Evolutionary conservation across 2,888 invertebrate genomes (phyloP), one percentile per base, ranked within the genome.

Genomic region (Mactromeris polynyma): DNA sequence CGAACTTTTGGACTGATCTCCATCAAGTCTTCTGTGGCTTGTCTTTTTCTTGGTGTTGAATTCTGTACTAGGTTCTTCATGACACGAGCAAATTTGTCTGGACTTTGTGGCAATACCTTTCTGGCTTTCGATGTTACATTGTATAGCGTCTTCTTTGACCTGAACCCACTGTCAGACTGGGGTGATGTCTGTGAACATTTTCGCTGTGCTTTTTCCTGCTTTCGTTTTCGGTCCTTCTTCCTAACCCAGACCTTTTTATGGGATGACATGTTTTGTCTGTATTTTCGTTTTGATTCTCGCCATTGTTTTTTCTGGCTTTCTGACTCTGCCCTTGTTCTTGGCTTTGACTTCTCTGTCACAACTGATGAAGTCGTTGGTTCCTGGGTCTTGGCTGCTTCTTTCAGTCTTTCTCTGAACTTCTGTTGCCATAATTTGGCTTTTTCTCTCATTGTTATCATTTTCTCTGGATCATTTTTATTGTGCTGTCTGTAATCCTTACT

Each of bases 401-500:
- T 86, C 81, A 11, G 86, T 64, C 81, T 86, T 86, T 86, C 69
- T 81, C 81, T 58, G 58, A 86, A 31, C 21, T 81, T 86, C 81
- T 81, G 83, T 79, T 77, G 85, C 86, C 64, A 69, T 58, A 86
- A 54, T 46, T 85, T 87, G 46, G 83, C 85, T 46, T 85, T 85
- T 85, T 85, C 85, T 82, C 85, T 88, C 46, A 77, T n/a, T 81
- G 69, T 77, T 81, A 36, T 82, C 77, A 81, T 81, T 88, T 88
- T 81, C 73, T 88, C 51, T 88, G 69, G 46, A 81, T 85, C 85
- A 81, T 85, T 64, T 81, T 88, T 85, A 58, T 85, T 54, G 81
- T 40, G 64, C 58, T 85, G 85, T 85, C 88, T 88, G 85, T 88
- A 85, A 26, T 26, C 78, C 64, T 88, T 88, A 54, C 81, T 85